These are phyloP conservation scores for Pituophis catenifer DNA, from an alignment of 2,113 vertebrate genomes.

Conservation along the genomic window DNA sequence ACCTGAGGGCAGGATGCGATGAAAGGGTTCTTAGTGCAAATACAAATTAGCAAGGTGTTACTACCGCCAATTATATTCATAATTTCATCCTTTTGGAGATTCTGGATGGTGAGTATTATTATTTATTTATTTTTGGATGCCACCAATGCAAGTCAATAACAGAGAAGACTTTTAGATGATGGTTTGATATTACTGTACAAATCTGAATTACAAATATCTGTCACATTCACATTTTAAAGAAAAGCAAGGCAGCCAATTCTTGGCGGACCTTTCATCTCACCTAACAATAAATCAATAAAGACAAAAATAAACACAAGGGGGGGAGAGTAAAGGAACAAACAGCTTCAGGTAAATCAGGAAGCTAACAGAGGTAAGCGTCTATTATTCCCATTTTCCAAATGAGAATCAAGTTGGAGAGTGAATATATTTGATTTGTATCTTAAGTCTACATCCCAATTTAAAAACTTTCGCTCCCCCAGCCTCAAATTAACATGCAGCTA, in stretches of 20 bases:
- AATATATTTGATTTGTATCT: not conserved
- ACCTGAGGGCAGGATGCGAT: not conserved
- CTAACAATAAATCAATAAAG: not conserved
- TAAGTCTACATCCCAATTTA: not conserved
- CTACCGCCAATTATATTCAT: not conserved
- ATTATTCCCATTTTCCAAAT: not conserved
- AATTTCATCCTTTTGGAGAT: not conserved
- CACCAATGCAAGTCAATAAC: not conserved
- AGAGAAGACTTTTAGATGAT: not conserved
- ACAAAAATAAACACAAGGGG: not conserved
- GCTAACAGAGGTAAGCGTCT: not conserved
- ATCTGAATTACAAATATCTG: not conserved
- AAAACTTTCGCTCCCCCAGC: not conserved
- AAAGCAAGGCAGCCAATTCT: not conserved
- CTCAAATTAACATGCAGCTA: not conserved
- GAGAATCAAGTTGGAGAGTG: not conserved
- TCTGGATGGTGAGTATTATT: not conserved
- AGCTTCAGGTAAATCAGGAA: not conserved
- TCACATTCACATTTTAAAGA: not conserved
- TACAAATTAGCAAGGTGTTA: not conserved
- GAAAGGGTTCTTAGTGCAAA: not conserved
- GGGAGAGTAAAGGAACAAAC: not conserved
- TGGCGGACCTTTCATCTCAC: not conserved
- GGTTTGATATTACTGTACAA: not conserved
- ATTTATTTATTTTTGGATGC: too few relatives aligned